Base-by-base conservation (phyloP, 2,888 invertebrate species). In the Andrena flavipes region DNA sequence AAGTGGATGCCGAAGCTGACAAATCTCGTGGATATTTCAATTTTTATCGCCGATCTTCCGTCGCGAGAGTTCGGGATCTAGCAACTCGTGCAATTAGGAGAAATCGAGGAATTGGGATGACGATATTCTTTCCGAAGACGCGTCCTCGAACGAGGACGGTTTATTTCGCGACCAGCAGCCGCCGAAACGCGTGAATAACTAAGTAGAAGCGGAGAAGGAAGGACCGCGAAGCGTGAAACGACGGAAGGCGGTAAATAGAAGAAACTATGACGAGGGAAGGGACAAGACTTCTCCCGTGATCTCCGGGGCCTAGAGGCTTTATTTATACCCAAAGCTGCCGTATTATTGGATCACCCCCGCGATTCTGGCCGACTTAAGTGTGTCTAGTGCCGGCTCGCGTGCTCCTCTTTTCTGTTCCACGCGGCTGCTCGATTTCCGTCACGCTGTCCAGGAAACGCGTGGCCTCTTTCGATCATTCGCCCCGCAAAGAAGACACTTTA, bases 301-400 rank as follows among this genome's bases (percentile, higher is more conserved):
- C 92, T 91, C 90, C 90, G 91, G 89, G 59, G 90, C 79, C 87
- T 88, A 90, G 89, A 90, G 86, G 90, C 87, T 92, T 93, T 93
- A 93, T 93, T 93, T 93, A 93, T 93, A 93, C 92, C 89, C 92
- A 90, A 92, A 92, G 92, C 93, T 91, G 65, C 91, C 88, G 92
- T 93, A 92, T 93, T 93, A 93, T 93, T 93, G 93, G 93, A 92
- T 92, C 93, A 92, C 93, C 92, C 93, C 92, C 93, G 92, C 92
- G 88, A 91, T 89, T 88, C 88, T 84, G 83, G 85, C 86, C 84
- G 87, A 76, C 75, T 72, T 71, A 86, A 86, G 78, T 81, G 83
- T 86, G 84, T 82, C 85, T 80, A 59, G 56, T 29, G 71, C 74
- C 56, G 59, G 80, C 33, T 82, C 70, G 26, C 80, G 76, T 62